phyloP scores from a whole-genome alignment of 2,888 invertebrate species.

The Trissolcus brochymenae region DNA sequence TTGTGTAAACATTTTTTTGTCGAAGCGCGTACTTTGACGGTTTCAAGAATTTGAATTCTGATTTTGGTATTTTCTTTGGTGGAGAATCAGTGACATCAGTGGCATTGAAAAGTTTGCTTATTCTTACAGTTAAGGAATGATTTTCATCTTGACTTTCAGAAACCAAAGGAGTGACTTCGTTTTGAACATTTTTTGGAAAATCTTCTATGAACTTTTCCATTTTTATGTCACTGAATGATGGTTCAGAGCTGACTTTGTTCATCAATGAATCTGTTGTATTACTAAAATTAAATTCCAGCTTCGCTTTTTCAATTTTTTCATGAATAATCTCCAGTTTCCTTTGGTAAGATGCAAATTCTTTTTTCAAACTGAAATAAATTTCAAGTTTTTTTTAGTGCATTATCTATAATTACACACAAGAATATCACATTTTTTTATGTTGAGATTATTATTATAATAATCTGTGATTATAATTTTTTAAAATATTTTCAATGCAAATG shows the following conservation, averaged over 20 bases:
- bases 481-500: too few species aligned
- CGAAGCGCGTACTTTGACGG: not conserved
- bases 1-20: too few species aligned
- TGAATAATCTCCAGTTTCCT: slow-evolving; percentile 22
- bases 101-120: not conserved
- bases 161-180: not conserved
- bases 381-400: not conserved
- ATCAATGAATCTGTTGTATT: not conserved
- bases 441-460: too few species aligned
- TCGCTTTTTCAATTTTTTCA: slow-evolving; percentile 29
- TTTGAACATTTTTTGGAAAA: slow-evolving; percentile 6
- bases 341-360: slow-evolving; percentile 30
- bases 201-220: slow-evolving; percentile 25
- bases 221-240: slow-evolving; percentile 5
- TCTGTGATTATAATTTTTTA: too few species aligned
- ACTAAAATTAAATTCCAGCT: slow-evolving; percentile 1
- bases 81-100: not conserved
- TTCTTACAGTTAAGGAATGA: not conserved
- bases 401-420: too few species aligned
- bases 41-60: slow-evolving; percentile 14
- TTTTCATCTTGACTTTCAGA: not conserved
- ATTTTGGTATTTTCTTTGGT: slow-evolving; percentile 8
- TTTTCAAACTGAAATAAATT: slow-evolving; percentile 46
- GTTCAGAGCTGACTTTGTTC: not conserved
- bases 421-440: too few species aligned